Conservation (phyloP, 1,140 invertebrate species). For the Drosophila oshimai region DNA sequence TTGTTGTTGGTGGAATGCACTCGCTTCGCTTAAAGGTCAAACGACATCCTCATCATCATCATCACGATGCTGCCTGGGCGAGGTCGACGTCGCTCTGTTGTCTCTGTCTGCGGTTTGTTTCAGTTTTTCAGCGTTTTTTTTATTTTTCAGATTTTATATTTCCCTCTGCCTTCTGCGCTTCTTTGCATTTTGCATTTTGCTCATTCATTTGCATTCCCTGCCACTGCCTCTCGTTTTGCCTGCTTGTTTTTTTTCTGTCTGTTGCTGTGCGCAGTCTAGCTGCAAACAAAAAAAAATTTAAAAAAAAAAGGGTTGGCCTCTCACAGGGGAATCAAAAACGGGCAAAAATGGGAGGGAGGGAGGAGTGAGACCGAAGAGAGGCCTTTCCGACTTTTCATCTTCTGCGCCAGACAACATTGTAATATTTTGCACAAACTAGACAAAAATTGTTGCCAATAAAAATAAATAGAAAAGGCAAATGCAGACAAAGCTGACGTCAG, state of each 20-base stretch:
- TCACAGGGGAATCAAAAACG: constrained; percentile 9
- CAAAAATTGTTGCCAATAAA: constrained; percentile 15
- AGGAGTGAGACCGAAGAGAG: neutral
- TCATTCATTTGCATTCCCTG: constrained; percentile 70
- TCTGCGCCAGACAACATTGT: constrained; percentile 38
- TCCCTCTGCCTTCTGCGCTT: constrained; percentile 23
- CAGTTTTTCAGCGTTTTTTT: constrained; percentile 22
- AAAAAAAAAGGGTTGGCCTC: constrained; percentile 41
- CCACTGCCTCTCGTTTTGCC: neutral
- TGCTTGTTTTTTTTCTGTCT: constrained; percentile 5
- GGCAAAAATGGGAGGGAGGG: neutral
- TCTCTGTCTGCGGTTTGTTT: constrained; percentile 65
- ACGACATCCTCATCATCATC: constrained; percentile 48
- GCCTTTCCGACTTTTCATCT: constrained; percentile 26
- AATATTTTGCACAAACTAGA: constrained; percentile 52
- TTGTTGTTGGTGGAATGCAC: constrained; percentile 39
- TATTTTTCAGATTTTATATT: constrained; percentile 4
- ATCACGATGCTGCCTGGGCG: constrained; percentile 37
- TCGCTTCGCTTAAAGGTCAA: constrained; percentile 64
- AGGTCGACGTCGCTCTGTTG: constrained; percentile 49
- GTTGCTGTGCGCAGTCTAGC: constrained; percentile 43
- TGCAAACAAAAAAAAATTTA: constrained; percentile 6
- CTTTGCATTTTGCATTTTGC: constrained; percentile 67
- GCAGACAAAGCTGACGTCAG: constrained; percentile 43
- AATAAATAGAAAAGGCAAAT: constrained; percentile 13